Evolutionary conservation across 2,113 vertebrate genomes (phyloP).

Genomic region (Cynopterus brachyotis): DNA sequence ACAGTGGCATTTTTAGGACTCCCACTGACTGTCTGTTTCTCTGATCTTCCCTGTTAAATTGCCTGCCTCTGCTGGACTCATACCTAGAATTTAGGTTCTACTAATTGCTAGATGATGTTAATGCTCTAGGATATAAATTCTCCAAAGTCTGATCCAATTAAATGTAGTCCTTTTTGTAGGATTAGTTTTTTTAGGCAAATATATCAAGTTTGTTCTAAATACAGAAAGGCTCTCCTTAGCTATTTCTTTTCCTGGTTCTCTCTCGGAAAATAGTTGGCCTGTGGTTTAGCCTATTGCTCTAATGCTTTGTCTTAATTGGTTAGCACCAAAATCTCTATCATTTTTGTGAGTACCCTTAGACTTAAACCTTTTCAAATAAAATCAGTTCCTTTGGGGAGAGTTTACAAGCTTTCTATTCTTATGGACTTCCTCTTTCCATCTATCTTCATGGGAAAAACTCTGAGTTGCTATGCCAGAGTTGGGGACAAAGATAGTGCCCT

Average conservation of each 20-base stretch:
- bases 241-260: not conserved
- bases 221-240: not conserved
- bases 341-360: not conserved
- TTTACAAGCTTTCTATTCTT: not conserved
- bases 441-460: not conserved
- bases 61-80: not conserved
- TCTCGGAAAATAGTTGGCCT: not conserved
- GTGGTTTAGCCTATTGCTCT: not conserved
- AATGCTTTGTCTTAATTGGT: not conserved
- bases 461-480: not conserved
- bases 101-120: not conserved
- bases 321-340: not conserved
- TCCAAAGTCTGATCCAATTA: not conserved
- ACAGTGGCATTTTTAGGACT: not conserved
- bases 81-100: not conserved
- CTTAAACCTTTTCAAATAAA: not conserved
- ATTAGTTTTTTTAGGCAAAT: not conserved
- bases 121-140: not conserved
- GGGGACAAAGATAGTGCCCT: not conserved
- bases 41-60: not conserved
- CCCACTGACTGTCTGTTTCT: not conserved
- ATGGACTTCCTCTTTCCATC: accelerated
- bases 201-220: not conserved
- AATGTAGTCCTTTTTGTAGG: not conserved
- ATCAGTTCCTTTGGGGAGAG: not conserved